phyloP scores from a whole-genome alignment of 64 coral and sea anemone species.

The Exaiptasia diaphana region DNA sequence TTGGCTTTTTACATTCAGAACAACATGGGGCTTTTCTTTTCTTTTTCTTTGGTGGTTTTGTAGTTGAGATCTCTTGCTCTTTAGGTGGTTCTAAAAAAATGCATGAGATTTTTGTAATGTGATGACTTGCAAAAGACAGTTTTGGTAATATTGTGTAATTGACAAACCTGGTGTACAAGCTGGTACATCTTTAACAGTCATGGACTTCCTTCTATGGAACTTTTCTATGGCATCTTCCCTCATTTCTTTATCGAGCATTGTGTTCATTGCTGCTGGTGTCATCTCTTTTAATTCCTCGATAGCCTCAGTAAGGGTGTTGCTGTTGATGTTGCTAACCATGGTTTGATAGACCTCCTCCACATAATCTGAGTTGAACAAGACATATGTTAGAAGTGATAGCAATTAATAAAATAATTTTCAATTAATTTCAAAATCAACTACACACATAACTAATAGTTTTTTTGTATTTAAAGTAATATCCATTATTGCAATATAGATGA shows the following conservation, averaged over 20 bases:
- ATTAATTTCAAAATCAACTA: neutral
- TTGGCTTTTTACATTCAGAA: neutral
- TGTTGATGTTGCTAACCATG: neutral
- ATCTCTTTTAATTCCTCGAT: conserved; percentile 12
- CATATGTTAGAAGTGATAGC: too few species aligned
- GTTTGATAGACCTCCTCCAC: conserved; percentile 51
- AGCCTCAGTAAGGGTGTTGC: conserved; percentile 1
- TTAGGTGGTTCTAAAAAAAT: neutral
- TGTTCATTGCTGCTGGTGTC: conserved; percentile 53
- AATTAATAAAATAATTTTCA: neutral
- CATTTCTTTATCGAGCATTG: conserved; percentile 42
- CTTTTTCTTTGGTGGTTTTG: neutral
- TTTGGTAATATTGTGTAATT: neutral
- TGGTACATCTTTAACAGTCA: conserved; percentile 20
- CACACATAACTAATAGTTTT: neutral
- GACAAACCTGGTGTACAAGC: conserved; percentile 25
- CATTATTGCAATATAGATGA: neutral
- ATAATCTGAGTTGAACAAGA: too few species aligned
- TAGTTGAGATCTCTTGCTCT: neutral
- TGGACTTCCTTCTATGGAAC: conserved; percentile 6
- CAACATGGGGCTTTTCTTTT: neutral
- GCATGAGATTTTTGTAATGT: neutral
- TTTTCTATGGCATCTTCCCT: conserved; percentile 42
- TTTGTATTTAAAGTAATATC: neutral
- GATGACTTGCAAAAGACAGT: neutral